Conservation (phyloP, 2,113 vertebrate species). For the Indicator indicator region DNA sequence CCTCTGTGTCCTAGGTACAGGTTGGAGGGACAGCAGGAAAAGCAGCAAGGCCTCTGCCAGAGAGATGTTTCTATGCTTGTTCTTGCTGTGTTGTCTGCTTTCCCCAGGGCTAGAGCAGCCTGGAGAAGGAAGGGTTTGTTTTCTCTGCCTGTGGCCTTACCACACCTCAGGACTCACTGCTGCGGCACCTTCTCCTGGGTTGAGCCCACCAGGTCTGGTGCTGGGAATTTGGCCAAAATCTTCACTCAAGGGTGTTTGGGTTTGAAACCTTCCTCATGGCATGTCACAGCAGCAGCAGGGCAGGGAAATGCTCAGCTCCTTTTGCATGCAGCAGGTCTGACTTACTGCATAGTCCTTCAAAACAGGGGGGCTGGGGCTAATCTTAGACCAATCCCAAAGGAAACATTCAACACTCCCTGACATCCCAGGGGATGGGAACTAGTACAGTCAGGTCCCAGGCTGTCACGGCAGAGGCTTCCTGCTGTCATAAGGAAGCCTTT, state of each 20-base stretch:
- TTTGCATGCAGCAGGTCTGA: accelerated
- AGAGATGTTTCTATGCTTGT: neutral
- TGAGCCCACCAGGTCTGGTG: neutral
- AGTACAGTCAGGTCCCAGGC: neutral
- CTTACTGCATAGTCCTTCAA: neutral
- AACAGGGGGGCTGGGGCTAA: neutral
- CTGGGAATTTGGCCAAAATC: neutral
- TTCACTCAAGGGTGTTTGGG: neutral
- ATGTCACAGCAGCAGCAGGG: neutral
- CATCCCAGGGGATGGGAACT: neutral
- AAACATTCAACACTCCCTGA: neutral
- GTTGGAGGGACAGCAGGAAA: neutral
- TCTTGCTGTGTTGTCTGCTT: neutral
- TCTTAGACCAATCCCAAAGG: neutral
- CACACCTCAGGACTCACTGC: neutral
- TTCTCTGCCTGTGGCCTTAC: neutral
- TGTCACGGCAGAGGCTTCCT: accelerated
- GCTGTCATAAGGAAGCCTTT: neutral
- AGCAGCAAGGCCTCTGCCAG: neutral
- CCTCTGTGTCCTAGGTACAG: neutral
- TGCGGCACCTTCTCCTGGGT: neutral
- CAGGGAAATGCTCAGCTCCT: neutral
- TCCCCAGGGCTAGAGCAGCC: neutral
- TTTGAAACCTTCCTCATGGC: neutral
- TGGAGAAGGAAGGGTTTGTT: neutral